Base-by-base conservation (phyloP, 1,140 invertebrate species). In the Phortica variegata region DNA sequence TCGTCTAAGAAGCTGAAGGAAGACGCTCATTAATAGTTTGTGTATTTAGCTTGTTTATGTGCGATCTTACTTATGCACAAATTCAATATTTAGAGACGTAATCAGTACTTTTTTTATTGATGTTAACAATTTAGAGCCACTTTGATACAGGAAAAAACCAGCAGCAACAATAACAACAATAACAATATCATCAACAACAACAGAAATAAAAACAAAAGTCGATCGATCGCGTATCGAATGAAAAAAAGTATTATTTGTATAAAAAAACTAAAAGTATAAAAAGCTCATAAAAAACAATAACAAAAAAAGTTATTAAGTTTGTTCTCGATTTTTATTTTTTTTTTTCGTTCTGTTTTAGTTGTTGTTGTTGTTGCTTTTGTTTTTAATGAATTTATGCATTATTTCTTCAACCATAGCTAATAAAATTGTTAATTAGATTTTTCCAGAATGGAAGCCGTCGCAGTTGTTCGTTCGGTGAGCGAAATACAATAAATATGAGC, bases 371-470 rank as follows among this genome's bases (percentile, higher is more conserved):
- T 56, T 52, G 49, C 54, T 63, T 59, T 49, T 42, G 43, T 59
- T 59, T 59, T 59, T 59, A 66, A 59, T 66, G 62, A 66, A 66
- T 68, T 68, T 68, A 68, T 68, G 65, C 69, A 68, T 68, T 68
- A 69, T 69, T 68, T 58, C 50, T 49, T 46, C 60, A 60, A 63
- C 65, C 63, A 69, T 68, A 63, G 63, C 63, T 68, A 69, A 68
- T 68, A 68, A 68, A 68, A 68, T 50, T 52, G 60, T 68, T 68
- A 68, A 68, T 68, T 68, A 61, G 65, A 68, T 63, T 68, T 68
- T 68, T 69, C 65, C 65, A 68, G 60, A 48, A 60, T 48, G 46
- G 37, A 29, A 38, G 42, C 6, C 17, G 6, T 7, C 13, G 36
- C 23, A 26, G 23, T 26, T 10, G 10, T 5, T 26, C 23, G 23